Conservation (phyloP, 1,140 invertebrate genomes). For the Listronotus bonariensis region DNA sequence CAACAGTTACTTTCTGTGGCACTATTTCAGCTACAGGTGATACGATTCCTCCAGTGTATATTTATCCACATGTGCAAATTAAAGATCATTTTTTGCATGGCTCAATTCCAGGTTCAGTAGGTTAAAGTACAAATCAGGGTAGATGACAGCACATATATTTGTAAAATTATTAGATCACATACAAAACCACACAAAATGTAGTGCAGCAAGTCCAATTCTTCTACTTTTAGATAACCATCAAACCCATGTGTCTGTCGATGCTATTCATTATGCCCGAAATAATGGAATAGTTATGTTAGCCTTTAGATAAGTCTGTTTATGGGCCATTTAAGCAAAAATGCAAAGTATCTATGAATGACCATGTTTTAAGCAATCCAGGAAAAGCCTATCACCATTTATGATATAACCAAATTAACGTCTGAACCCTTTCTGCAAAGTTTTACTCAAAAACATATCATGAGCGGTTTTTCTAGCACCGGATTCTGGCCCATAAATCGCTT, state of each 20-base stretch:
- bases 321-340: too few relatives aligned
- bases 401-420: conserved; percentile 42
- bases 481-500: conserved; percentile 33
- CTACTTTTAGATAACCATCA: conserved; percentile 34
- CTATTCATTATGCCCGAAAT: too few relatives aligned
- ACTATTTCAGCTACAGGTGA: conserved; percentile 49
- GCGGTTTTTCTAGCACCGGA: conserved; percentile 30
- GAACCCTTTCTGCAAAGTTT: conserved; percentile 38
- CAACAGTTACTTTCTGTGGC: conserved; percentile 50
- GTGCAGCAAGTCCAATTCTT: conserved; percentile 19
- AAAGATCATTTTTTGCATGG: conserved; percentile 48
- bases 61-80: conserved; percentile 50
- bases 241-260: too few relatives aligned
- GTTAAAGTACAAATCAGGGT: conserved; percentile 27
- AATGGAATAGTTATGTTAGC: too few relatives aligned
- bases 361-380: conserved; percentile 46
- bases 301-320: too few relatives aligned
- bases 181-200: conserved; percentile 21
- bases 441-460: conserved; percentile 39
- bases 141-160: conserved; percentile 26
- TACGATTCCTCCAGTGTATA: conserved; percentile 49
- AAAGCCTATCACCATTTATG: conserved; percentile 50
- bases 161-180: conserved; percentile 33
- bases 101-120: conserved; percentile 41
- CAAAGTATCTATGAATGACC: too few relatives aligned